Evolutionary conservation across 2,113 vertebrate genomes (phyloP).

Genomic region (Dasypus novemcinctus): DNA sequence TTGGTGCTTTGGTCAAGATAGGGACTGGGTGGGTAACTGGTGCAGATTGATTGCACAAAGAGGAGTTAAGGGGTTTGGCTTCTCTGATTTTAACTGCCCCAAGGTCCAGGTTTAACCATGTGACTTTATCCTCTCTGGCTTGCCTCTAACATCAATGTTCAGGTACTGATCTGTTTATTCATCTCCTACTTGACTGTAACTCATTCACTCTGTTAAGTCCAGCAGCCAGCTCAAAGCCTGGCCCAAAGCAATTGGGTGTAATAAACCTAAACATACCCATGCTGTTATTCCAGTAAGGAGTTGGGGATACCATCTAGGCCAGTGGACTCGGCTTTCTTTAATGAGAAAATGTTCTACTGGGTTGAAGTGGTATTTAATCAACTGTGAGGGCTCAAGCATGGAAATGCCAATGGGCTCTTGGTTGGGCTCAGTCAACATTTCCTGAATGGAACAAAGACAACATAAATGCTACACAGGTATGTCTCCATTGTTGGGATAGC

Average conservation of each 20-base stretch:
- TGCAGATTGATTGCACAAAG: not conserved
- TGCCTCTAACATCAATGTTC: not conserved
- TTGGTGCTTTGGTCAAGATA: not conserved
- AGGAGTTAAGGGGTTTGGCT: not conserved
- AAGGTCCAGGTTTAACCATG: not conserved
- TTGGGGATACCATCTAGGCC: not conserved
- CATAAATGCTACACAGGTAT: not conserved
- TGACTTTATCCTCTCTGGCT: not conserved
- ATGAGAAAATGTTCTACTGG: not conserved
- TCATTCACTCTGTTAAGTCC: no score
- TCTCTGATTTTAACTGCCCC: not conserved
- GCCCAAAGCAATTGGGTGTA: not conserved
- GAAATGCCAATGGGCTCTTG: not conserved
- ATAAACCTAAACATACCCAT: not conserved
- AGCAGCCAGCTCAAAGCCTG: not conserved
- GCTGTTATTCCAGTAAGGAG: not conserved
- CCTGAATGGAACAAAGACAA: not conserved
- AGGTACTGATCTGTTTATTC: not conserved
- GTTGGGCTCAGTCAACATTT: not conserved
- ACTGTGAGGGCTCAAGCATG: not conserved
- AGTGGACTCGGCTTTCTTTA: not conserved
- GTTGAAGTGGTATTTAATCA: not conserved
- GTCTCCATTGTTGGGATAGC: not conserved
- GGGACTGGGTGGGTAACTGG: not conserved
- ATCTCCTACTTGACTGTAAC: not conserved